Base-by-base conservation (phyloP, 2,888 invertebrate genomes). In the Spodoptera picta region DNA sequence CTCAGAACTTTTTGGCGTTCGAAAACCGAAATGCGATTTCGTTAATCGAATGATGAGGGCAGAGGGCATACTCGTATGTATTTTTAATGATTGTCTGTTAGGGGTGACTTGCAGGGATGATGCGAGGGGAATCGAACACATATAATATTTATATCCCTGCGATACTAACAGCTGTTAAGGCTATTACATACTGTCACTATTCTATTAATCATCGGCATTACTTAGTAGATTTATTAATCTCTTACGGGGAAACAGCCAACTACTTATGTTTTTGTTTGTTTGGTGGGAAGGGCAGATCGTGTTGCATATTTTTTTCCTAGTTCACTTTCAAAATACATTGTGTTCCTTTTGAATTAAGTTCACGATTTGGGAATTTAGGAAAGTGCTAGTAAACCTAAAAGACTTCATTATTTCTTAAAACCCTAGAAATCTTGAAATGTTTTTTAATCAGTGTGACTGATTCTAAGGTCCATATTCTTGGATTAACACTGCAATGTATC, bases 71-170 rank as follows among this genome's bases (percentile, higher is more conserved):
- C 49, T 67, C 47, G 55, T 27, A 66, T 71, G 62, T 67, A 67
- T 72, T 71, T 71, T 72, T 72, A 71, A 71, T 71, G 67, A 60
- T 42, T 59, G 43, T 19, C 48, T 42, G 61, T 50, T 24, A 36
- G 47, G 56, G 60, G 48, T 7, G 53, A 43, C 12, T 23, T 27
- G 51, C 36, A 48, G 24, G 19, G 49, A 14, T 27, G 19, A 23
- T n/a, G 12, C 41, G 58, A 58, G 58, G 71, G 72, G 67, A 56
- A 49, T 55, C 51, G 53, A 42, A 11, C 12, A 23, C 45, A 71
- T 72, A 67, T 62, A 58, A 60, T 67, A 72, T 71, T 53, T 60
- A 71, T 67, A 59, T 60, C 47, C 50, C 44, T 56, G 55, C 19
- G 56, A 56, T 47, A 44, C 45, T 4, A 47, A 48, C 71, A 71